Percentiles rank a stretch among this genome's conserved stretches.
phyloP scores from a whole-genome alignment of 2,888 invertebrate species.

The Tuta absoluta region DNA sequence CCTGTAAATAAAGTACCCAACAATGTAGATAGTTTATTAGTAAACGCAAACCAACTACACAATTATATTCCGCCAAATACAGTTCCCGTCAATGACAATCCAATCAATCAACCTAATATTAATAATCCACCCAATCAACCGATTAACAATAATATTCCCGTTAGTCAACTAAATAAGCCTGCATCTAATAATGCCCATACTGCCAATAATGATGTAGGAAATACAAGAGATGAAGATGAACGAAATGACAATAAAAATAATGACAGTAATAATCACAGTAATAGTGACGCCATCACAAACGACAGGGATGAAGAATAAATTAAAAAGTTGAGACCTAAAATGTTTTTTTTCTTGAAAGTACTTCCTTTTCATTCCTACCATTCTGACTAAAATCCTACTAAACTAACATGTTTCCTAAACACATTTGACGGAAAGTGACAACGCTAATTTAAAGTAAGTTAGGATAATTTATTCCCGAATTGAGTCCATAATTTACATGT shows the following conservation, averaged over 20 bases:
- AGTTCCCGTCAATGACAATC: background rate
- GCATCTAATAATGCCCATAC: background rate
- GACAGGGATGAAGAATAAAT: conserved; percentile 6
- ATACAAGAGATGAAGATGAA: conserved; percentile 5
- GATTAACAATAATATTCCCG: background rate
- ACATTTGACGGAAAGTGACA: too few relatives aligned
- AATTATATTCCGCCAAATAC: background rate
- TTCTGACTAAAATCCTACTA: too few relatives aligned
- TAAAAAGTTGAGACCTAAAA: background rate
- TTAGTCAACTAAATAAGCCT: background rate
- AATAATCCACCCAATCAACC: background rate
- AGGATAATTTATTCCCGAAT: too few relatives aligned
- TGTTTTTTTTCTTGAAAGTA: background rate
- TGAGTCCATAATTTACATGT: too few relatives aligned
- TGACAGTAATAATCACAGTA: background rate
- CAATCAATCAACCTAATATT: background rate
- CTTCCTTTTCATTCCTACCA: too few relatives aligned
- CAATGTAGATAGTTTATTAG: background rate
- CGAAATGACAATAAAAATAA: background rate
- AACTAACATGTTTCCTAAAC: too few relatives aligned
- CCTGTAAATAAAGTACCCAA: background rate
- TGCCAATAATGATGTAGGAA: background rate
- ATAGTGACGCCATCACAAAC: background rate
- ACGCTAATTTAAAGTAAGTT: too few relatives aligned
- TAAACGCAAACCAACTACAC: background rate